Conservation (phyloP, 2,113 vertebrate genomes). For the Piprites chloris region DNA sequence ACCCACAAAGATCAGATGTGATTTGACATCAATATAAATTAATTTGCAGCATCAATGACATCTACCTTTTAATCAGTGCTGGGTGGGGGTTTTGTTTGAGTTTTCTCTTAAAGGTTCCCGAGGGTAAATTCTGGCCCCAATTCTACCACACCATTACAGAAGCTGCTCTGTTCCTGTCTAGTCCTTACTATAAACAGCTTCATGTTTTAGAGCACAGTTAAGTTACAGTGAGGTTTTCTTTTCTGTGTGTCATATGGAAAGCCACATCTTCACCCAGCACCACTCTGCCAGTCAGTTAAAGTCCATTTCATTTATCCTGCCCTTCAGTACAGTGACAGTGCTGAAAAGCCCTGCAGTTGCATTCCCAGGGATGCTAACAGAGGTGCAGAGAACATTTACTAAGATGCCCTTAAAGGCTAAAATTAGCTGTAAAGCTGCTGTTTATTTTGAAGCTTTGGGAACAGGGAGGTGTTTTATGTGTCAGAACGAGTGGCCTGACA, state of each 20-base stretch:
- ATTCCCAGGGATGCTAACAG: background rate
- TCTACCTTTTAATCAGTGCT: background rate
- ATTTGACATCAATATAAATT: background rate
- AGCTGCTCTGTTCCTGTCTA: background rate
- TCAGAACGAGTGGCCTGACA: background rate
- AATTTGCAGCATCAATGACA: background rate
- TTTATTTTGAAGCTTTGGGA: background rate
- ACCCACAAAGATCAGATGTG: background rate
- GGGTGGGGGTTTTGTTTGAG: background rate
- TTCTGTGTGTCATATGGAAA: background rate
- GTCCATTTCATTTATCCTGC: background rate
- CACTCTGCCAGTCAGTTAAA: background rate
- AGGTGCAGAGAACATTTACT: background rate
- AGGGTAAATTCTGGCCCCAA: background rate
- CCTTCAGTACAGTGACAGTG: background rate
- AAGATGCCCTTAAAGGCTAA: background rate
- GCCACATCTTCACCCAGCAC: background rate
- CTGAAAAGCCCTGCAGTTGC: background rate
- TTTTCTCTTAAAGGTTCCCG: background rate
- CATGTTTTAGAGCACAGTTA: background rate
- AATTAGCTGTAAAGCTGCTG: background rate
- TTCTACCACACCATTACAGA: background rate
- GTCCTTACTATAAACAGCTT: background rate
- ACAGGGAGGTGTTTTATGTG: background rate
- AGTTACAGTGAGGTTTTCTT: background rate